Percentiles rank a stretch among this genome's conserved stretches.
Evolutionary conservation across 2,797 vertebrate genomes (phyloP).

Genomic region (Bufotes viridis): DNA sequence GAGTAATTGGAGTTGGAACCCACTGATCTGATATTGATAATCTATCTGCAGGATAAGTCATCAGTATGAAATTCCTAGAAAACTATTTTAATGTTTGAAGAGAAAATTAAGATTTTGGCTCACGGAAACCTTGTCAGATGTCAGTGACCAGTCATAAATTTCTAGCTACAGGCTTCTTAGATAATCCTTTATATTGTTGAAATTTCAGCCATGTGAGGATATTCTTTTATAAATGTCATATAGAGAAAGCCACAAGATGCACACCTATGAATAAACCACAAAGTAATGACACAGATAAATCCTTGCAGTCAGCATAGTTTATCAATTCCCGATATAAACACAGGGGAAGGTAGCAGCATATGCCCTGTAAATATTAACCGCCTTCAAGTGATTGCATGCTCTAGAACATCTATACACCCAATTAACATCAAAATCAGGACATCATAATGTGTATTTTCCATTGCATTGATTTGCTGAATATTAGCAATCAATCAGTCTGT

Average conservation of each 20-base stretch:
- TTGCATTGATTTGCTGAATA: slow-evolving; percentile 44
- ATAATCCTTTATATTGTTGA: neutral
- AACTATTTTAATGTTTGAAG: no score
- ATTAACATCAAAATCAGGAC: slow-evolving; percentile 50
- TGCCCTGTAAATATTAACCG: slow-evolving; percentile 40
- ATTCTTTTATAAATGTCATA: slow-evolving; percentile 11
- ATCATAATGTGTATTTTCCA: slow-evolving; percentile 49
- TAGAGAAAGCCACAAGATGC: neutral
- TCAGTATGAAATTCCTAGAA: no score
- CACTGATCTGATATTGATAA: no score
- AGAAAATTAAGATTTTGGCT: no score
- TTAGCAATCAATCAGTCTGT: slow-evolving; percentile 55
- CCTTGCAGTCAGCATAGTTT: neutral
- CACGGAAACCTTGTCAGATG: no score
- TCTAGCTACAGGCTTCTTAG: neutral
- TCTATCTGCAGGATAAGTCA: no score
- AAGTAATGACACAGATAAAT: slow-evolving; percentile 9
- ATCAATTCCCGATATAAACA: slow-evolving; percentile 19
- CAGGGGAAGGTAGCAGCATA: neutral
- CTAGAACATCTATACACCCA: slow-evolving; percentile 31
- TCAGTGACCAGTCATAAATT: neutral
- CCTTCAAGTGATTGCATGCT: slow-evolving; percentile 29
- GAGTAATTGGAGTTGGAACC: no score
- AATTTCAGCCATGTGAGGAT: neutral
- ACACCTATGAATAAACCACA: neutral